These are phyloP conservation scores for Calameuta idolon DNA, from an alignment of 2,888 invertebrate species.

Conservation along the genomic window DNA sequence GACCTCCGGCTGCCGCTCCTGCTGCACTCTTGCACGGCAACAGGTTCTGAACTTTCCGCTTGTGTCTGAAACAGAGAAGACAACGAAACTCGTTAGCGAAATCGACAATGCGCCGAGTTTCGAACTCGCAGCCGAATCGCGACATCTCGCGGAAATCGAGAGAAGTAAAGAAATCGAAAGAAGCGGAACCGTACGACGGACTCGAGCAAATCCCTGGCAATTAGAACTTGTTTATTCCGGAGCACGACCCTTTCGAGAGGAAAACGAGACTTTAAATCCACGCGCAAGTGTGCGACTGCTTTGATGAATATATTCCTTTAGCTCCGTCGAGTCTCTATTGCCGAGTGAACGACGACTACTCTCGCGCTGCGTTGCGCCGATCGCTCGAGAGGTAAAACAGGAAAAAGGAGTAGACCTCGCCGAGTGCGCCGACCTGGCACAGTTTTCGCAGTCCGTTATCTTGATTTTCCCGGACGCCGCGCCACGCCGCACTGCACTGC, in stretches of 20 bases:
- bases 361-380: not conserved
- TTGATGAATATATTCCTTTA: not conserved
- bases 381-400: not conserved
- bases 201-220: not conserved
- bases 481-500: not conserved
- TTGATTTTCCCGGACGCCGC: constrained; percentile 1
- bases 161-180: not conserved
- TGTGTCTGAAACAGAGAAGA: constrained; percentile 76
- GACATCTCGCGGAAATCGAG: not conserved
- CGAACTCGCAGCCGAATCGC: not conserved
- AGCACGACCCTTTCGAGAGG: not conserved
- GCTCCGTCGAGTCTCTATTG: not conserved
- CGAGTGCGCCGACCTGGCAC: not conserved
- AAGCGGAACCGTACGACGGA: not conserved
- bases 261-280: not conserved
- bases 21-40: constrained; percentile 82
- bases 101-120: not conserved
- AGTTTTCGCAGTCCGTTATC: constrained; percentile 8
- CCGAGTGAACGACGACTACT: not conserved
- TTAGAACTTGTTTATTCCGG: constrained; percentile 6
- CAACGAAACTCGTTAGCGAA: constrained; percentile 21
- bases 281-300: not conserved
- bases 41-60: constrained; percentile 87
- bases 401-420: not conserved
- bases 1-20: constrained; percentile 68